Base-by-base conservation (phyloP, 2,888 invertebrate genomes). In the Ramazzottius varieornatus region DNA sequence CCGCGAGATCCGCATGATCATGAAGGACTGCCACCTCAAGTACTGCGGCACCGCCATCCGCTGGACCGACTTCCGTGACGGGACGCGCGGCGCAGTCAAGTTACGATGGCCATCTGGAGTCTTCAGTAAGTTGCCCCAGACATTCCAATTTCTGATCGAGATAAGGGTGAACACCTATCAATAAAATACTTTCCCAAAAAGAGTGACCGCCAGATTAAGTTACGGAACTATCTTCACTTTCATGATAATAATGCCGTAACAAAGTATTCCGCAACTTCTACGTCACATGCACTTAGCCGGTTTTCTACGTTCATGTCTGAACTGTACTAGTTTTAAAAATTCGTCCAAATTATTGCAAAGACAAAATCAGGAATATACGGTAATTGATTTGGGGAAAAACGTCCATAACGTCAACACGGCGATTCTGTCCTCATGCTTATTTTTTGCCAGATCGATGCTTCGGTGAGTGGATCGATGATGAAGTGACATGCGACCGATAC, bases 11-110 rank as follows among this genome's bases (percentile, higher is more conserved):
- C 63, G 65, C 1, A 33, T 32, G n/a, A n/a, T 33, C 46, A 32
- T 46, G 63, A 66, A n/a, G 63, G 32, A 33, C 33, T 46, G 64
- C 34, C 64, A 54, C 24, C 54, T 54, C 8, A 32, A 33, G 46
- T 66, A 66, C 66, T 24, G 63, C 24, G 63, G 32, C 32, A 73
- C 74, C 67, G 75, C 72, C 1, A 72, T 75, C 1, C 73, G 75
- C 68, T 76, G 76, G 76, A 73, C 73, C 40, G 74, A 75, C 67
- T 74, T 76, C 67, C 69, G 76, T 32, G 70, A 72, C 33, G 76
- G 76, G 1, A 76, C 76, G 0, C 68, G 76, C 32, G 76, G 76
- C 1, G 71, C 71, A 2, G 71, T 76, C 70, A 70, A 70, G 63
- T 72, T 76, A 68, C 68, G 73, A 46, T 76, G 76, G 76, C 76